phyloP scores from a whole-genome alignment of 2,888 invertebrate genomes.

The Xylota segnis region DNA sequence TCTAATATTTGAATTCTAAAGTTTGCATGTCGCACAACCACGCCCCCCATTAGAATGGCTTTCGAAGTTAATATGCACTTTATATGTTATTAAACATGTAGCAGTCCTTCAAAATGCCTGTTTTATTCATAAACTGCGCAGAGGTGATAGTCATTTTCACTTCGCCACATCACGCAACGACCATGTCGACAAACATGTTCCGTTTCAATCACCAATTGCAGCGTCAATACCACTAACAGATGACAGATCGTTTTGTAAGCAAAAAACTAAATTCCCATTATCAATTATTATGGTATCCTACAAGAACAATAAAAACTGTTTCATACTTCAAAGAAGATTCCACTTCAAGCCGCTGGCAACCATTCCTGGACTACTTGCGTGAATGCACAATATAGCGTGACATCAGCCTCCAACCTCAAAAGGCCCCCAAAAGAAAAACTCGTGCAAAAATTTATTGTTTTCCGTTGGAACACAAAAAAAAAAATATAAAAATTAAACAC shows the following conservation, averaged over 20 bases:
- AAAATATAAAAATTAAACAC: neutral
- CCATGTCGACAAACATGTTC: neutral
- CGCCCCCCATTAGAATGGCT: too few relatives aligned
- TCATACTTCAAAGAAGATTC: conserved; percentile 22
- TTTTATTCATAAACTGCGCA: too few relatives aligned
- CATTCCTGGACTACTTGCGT: conserved; percentile 36
- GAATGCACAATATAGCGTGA: conserved; percentile 63
- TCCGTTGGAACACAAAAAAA: neutral
- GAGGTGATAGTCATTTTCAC: too few relatives aligned
- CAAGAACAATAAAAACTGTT: neutral
- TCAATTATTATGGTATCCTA: conserved; percentile 25
- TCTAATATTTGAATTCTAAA: too few relatives aligned
- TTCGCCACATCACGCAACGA: neutral
- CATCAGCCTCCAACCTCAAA: conserved; percentile 24
- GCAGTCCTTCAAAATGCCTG: too few relatives aligned
- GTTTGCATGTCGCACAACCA: too few relatives aligned
- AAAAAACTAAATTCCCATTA: neutral
- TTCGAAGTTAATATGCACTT: too few relatives aligned
- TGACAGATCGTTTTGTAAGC: conserved; percentile 8
- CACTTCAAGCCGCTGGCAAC: conserved; percentile 15
- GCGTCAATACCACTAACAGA: conserved; percentile 4
- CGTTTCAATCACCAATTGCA: conserved; percentile 10
- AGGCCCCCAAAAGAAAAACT: conserved; percentile 11
- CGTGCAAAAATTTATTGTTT: conserved; percentile 40
- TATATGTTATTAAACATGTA: too few relatives aligned